Percentiles rank a stretch among this genome's conserved stretches.
phyloP scores from a whole-genome alignment of 2,888 invertebrate genomes.

The Helleia helle region DNA sequence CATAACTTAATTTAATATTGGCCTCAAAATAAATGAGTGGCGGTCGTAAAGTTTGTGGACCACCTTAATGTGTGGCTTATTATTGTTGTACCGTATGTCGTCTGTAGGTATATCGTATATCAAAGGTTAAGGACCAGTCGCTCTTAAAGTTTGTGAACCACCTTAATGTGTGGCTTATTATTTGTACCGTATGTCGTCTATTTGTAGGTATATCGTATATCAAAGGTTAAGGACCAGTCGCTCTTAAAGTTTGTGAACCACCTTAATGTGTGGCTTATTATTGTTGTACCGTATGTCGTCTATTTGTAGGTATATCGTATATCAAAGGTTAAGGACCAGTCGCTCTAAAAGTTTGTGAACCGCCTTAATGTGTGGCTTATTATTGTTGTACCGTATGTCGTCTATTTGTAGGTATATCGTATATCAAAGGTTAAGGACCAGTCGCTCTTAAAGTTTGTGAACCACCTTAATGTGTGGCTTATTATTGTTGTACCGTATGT shows the following conservation, averaged over 20 bases:
- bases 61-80: conserved; percentile 13
- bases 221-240: conserved; percentile 12
- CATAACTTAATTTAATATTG: conserved; percentile 1
- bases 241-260: conserved; percentile 16
- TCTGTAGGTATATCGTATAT: conserved; percentile 18
- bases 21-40: conserved; percentile 11
- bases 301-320: conserved; percentile 18
- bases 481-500: conserved; percentile 14
- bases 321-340: conserved; percentile 14
- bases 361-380: conserved; percentile 13
- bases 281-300: conserved; percentile 14
- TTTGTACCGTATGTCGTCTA: conserved; percentile 15
- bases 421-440: conserved; percentile 15
- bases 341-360: conserved; percentile 15
- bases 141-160: conserved; percentile 8
- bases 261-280: conserved; percentile 13
- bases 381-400: conserved; percentile 13
- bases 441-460: conserved; percentile 15
- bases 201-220: conserved; percentile 18
- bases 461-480: conserved; percentile 13
- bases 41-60: conserved; percentile 15
- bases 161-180: conserved; percentile 13
- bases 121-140: conserved; percentile 12
- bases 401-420: conserved; percentile 18
- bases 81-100: conserved; percentile 13